Conservation (phyloP, 2,113 vertebrate species). For the Macquaria ambigua region DNA sequence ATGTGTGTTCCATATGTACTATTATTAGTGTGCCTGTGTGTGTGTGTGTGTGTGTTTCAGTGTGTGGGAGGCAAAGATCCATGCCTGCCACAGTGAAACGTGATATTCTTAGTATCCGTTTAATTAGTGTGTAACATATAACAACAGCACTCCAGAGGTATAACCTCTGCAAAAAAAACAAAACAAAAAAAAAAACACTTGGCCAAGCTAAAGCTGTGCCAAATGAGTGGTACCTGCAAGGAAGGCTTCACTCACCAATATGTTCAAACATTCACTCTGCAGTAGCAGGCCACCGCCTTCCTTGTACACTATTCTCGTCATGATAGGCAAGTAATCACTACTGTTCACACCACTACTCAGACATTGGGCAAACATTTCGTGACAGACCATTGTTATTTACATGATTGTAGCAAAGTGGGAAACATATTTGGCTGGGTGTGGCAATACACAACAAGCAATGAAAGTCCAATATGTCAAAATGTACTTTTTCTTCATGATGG, state of each 20-base stretch:
- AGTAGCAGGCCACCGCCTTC: not conserved
- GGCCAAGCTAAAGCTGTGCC: conserved; percentile 17
- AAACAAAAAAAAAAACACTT: conserved; percentile 18
- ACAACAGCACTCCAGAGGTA: conserved; percentile 32
- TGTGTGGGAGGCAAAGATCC: conserved; percentile 65
- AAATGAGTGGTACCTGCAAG: conserved; percentile 6
- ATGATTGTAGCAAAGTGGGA: not conserved
- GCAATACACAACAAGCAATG: not conserved
- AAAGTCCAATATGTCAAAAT: conserved; percentile 8
- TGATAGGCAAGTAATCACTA: not conserved
- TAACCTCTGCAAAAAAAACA: conserved; percentile 33
- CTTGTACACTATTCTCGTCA: not conserved
- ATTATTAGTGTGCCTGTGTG: conserved; percentile 12
- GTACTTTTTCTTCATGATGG: conserved; percentile 20
- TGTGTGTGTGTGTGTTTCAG: conserved; percentile 24
- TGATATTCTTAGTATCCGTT: conserved; percentile 61
- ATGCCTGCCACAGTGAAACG: conserved; percentile 42
- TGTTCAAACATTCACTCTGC: not conserved
- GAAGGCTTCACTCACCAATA: conserved; percentile 18
- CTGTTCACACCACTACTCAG: not conserved
- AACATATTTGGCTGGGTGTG: not conserved
- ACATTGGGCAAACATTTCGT: not conserved
- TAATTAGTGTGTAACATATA: conserved; percentile 68
- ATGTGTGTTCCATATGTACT: conserved; percentile 11
- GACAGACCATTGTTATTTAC: not conserved